These are phyloP conservation scores for Acanthosepion esculentum DNA, from an alignment of 2,888 invertebrate genomes.

Conservation along the genomic window DNA sequence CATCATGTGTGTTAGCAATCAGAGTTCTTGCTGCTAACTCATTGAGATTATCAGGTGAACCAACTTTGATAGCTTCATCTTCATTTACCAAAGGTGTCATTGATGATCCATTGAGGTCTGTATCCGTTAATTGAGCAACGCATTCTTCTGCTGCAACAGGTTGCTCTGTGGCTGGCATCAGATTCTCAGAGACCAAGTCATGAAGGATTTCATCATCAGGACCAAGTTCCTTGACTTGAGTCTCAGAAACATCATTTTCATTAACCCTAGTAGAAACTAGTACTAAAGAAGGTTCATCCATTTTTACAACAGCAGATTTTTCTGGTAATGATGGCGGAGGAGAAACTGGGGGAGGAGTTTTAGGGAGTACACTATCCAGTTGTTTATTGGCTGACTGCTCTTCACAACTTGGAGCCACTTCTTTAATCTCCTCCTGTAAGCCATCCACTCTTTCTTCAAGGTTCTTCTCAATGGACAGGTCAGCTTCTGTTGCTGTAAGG, in stretches of 20 bases:
- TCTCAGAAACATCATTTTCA: background rate
- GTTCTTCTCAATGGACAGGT: background rate
- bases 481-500: background rate
- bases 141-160: background rate
- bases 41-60: constrained; percentile 40
- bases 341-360: background rate
- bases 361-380: background rate
- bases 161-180: background rate
- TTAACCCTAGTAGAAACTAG: background rate
- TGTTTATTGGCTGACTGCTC: background rate
- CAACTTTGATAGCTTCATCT: background rate
- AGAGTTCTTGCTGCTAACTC: constrained; percentile 41
- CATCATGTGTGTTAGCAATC: constrained; percentile 38
- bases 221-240: background rate
- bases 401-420: background rate
- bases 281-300: background rate
- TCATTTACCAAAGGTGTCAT: background rate
- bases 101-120: background rate
- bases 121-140: background rate
- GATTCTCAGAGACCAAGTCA: background rate
- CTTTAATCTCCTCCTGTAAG: background rate
- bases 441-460: background rate
- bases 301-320: background rate
- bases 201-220: background rate
- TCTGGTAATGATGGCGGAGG: constrained; percentile 2